Percentiles rank a stretch among this genome's conserved stretches.
Evolutionary conservation across 2,113 vertebrate genomes (phyloP).

Genomic region (Harpagus bidentatus): DNA sequence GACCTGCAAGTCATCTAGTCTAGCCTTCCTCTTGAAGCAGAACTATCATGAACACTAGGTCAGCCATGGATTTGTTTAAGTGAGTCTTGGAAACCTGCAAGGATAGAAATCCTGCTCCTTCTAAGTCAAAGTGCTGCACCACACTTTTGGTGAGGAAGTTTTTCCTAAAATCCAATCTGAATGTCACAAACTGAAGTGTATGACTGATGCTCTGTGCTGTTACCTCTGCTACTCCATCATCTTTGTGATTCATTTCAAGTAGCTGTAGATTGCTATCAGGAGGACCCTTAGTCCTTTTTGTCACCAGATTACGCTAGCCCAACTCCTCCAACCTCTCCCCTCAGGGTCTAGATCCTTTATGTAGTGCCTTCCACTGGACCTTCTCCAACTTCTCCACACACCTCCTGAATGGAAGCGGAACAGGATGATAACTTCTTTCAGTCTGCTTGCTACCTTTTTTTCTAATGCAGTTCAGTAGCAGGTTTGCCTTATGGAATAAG

Average conservation of each 20-base stretch:
- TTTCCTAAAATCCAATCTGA: not conserved
- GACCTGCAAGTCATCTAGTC: not conserved
- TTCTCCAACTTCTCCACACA: not conserved
- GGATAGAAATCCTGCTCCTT: not conserved
- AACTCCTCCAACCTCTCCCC: not conserved
- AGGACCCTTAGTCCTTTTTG: not conserved
- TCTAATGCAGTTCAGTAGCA: not conserved
- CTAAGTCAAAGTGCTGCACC: not conserved
- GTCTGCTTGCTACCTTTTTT: not conserved
- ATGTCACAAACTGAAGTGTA: not conserved
- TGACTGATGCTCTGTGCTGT: not conserved
- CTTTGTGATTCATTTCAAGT: not conserved
- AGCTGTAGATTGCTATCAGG: not conserved
- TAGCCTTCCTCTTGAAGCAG: not conserved
- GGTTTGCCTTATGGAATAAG: not conserved
- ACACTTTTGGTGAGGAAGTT: rapidly evolving
- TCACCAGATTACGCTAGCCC: not conserved
- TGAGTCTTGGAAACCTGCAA: not conserved
- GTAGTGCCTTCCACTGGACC: not conserved
- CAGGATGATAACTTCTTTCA: not conserved
- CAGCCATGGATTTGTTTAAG: not conserved
- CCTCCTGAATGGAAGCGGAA: not conserved
- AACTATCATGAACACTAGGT: not conserved
- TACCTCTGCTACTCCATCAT: not conserved
- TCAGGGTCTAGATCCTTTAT: not conserved